Conservation (phyloP, 2,113 vertebrate species). For the Recurvirostra avosetta region DNA sequence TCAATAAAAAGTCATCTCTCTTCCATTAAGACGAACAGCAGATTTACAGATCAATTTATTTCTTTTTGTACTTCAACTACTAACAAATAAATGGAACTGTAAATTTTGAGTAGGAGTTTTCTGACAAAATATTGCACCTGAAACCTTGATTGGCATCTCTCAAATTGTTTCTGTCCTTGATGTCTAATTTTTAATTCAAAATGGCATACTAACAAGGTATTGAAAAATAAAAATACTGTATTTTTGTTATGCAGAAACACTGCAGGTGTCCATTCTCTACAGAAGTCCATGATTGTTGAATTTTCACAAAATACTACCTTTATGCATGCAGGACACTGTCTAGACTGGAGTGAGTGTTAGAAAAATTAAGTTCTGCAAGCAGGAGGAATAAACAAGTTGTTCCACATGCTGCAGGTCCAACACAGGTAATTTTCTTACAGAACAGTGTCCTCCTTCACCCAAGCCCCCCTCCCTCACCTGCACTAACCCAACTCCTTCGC, state of each 20-base stretch:
- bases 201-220: background rate
- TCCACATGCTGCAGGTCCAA: background rate
- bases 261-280: background rate
- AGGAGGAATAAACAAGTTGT: background rate
- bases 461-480: background rate
- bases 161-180: background rate
- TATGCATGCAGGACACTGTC: accelerated
- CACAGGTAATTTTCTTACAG: background rate
- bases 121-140: background rate
- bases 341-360: background rate
- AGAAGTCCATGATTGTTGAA: background rate
- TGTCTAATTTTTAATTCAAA: background rate
- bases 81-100: constrained; percentile 19
- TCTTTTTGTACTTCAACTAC: background rate
- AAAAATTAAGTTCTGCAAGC: background rate
- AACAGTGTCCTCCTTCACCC: background rate
- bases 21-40: constrained; percentile 1
- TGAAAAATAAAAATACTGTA: background rate
- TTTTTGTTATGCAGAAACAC: background rate
- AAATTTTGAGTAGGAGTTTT: constrained; percentile 10
- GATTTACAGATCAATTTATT: constrained; percentile 36
- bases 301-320: background rate
- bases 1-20: constrained; percentile 33
- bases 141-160: background rate
- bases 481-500: background rate